Evolutionary conservation across 2,888 invertebrate genomes (phyloP).

Genomic region (Laspeyria flexula): DNA sequence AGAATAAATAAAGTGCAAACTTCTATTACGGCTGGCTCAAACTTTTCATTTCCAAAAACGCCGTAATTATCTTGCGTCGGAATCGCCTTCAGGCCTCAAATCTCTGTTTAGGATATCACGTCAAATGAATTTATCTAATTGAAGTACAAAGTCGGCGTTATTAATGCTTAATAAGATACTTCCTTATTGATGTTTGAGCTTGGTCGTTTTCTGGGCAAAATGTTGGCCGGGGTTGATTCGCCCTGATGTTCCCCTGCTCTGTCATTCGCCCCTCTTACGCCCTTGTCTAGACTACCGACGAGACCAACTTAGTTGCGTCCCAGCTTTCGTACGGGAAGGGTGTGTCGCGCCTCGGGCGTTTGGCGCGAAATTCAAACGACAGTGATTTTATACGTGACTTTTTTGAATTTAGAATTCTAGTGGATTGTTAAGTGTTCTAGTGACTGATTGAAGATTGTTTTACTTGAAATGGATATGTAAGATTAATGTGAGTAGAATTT

Average conservation of each 20-base stretch:
- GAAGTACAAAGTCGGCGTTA: slow-evolving; percentile 58
- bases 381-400: slow-evolving; percentile 48
- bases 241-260: slow-evolving; percentile 49
- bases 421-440: slow-evolving; percentile 37
- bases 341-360: slow-evolving; percentile 44
- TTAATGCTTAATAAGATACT: slow-evolving; percentile 66
- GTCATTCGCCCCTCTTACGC: slow-evolving; percentile 46
- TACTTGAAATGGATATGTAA: slow-evolving; percentile 37
- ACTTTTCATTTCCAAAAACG: slow-evolving; percentile 35
- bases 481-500: slow-evolving; percentile 30
- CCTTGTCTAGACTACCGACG: slow-evolving; percentile 75
- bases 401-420: slow-evolving; percentile 44
- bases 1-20: slow-evolving; percentile 58
- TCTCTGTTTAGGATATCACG: slow-evolving; percentile 54
- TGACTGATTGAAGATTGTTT: slow-evolving; percentile 22
- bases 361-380: slow-evolving; percentile 73
- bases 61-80: slow-evolving; percentile 54
- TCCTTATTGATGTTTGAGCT: slow-evolving; percentile 70
- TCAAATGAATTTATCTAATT: slow-evolving; percentile 60
- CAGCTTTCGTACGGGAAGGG: slow-evolving; percentile 54
- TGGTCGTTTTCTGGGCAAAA: slow-evolving; percentile 66
- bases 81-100: slow-evolving; percentile 49
- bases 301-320: slow-evolving; percentile 67
- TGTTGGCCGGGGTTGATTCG: slow-evolving; percentile 70
- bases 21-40: slow-evolving; percentile 38